Evolutionary conservation across 1,140 invertebrate species (phyloP), one percentile per base, ranked within the genome.

Genomic region (Drosophila orena): DNA sequence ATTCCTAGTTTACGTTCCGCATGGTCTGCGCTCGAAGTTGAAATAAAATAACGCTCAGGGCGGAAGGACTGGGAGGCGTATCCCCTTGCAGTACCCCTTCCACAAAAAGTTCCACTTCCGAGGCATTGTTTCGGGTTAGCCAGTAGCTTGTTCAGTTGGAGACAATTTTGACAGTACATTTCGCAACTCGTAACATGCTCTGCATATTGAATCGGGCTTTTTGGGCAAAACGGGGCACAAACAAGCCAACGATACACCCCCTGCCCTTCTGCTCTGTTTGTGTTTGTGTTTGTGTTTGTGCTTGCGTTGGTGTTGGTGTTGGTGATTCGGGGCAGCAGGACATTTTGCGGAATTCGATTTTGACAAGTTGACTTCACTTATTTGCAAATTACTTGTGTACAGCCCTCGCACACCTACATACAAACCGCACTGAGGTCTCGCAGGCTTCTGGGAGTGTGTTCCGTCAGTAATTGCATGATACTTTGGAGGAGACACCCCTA

Each of bases 341-440:
- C 55, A 44, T 43, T 64, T 37, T 73, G 69, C 53, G 47, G 40
- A 55, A 58, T 71, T 80, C 72, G 72, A 77, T 73, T 81, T 66
- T 40, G 68, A 81, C 74, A 68, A 73, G 68, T 83, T 74, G 79
- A 81, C 74, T 83, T 52, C 66, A 68, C 60, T 81, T 83, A 81
- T 81, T 83, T 83, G 47, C 54, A 83, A 81, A 81, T 83, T 83
- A 78, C 74, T 81, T 62, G 69, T 83, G 79, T 81, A 66, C 78
- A 38, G 56, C 55, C 49, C 54, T 42, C 7, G 30, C 8, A 37
- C 44, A 49, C 56, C 20, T 43, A 20, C 40, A 22, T 2, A 60
- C 56, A 49, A 30, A 34, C 47, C 47, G 47, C 61, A 24, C 61
- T 34, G 15, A 61, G 42, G 43, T 49, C 58, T 30, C 56, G 43